Evolutionary conservation across 2,888 invertebrate genomes (phyloP), one percentile per base, ranked within the genome.

Genomic region (Leucoma salicis): DNA sequence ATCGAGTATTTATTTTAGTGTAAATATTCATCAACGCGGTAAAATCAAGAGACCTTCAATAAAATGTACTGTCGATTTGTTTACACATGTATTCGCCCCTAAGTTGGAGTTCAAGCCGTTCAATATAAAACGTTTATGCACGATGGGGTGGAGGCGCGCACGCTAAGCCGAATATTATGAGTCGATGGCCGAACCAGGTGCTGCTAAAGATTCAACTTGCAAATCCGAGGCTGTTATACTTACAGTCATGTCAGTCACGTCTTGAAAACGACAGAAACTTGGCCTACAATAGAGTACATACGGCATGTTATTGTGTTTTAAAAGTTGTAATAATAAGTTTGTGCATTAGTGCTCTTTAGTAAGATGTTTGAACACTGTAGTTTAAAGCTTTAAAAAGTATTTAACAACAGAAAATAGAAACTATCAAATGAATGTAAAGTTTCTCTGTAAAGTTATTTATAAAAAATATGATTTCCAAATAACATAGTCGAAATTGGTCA

Each of bases 151-250:
- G 35, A 40, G 40, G 15, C 35, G 63, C 66, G 74, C n/a, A n/a
- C 70, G 87, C 81, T 90, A 90, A 90, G 90, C 89, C 82, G 90
- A 90, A 90, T 90, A 89, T 90, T 90, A 90, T 90, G 90, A 90
- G 89, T 75, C 74, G 78, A 84, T 82, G 65, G 82, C 68, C 73
- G 78, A 44, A 74, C 62, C 87, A 87, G 90, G 89, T 90, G 90
- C 78, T 61, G 86, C 74, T 86, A 89, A 88, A 81, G 79, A 79
- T 79, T 78, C 71, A 78, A 83, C 73, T 82, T 79, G 73, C 57
- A 54, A 57, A 57, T 55, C 42, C 39, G 27, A 31, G 31, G 46
- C 33, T 45, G 46, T 59, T 47, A 57, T 67, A 65, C 57, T 62
- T 57, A 31, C 63, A 52, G 63, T 53, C 57, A 66, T 70, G 72